Evolutionary conservation across 2,888 invertebrate genomes (phyloP), one percentile per base, ranked within the genome.

Genomic region (Barypeithes pellucidus): DNA sequence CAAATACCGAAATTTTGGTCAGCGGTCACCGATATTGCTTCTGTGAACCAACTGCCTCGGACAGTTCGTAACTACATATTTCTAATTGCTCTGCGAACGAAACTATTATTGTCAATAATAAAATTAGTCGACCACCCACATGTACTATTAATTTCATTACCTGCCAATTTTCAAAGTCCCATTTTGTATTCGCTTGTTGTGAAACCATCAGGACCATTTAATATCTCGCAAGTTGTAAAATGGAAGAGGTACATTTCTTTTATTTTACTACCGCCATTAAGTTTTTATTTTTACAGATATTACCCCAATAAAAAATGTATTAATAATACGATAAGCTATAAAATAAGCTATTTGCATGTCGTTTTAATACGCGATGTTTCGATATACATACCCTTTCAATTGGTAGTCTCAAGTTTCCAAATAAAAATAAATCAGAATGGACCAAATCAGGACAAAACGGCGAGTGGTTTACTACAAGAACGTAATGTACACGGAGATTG

Each of bases 221-320:
- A 52, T 57, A 54, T 14, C 54, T 57, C 16, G 16, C 33, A 33
- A 33, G 54, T 33, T 57, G 24, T 57, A 57, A 33, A 57, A 57
- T 57, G 33, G 29, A 57, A 33, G 16, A 33, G 54, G 33, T 29
- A 54, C 54, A 33, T 33, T 33, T 57, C 54, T 57, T 57, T 57
- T 33, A 33, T 57, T 57, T 57, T 57, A 57, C 54, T 57, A 14
- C 33, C 33, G 0, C 33, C 54, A 57, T 57, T 33, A 57, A 33
- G 54, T 33, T 57, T 57, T 57, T 57, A 57, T 57, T 33, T 57
- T 57, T 57, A 33, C 54, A 33, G 54, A 57, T 18, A 57, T 57
- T 16, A 18, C 54, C 54, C 8, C 18, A 57, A 33, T 57, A 57
- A 33, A 57, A 33, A n/a, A 33, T 57, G 16, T 57, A 54, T 57